Conservation (phyloP, 2,113 vertebrate genomes). For the Lepus timidus region DNA sequence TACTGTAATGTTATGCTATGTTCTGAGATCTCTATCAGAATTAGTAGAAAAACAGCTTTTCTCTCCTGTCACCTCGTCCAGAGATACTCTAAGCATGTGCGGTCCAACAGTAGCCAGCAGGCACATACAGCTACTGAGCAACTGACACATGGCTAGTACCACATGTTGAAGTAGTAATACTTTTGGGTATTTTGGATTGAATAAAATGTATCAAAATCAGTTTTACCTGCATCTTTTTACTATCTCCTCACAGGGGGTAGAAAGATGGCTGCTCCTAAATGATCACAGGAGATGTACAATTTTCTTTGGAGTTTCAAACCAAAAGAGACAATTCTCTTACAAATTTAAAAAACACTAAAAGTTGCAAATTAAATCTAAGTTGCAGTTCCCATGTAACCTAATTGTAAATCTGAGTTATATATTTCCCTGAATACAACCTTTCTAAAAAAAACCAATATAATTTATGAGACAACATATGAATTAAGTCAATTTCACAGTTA, state of each 20-base stretch:
- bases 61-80: not conserved
- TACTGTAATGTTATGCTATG: conserved; percentile 53
- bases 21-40: conserved; percentile 51
- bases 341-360: conserved; percentile 83
- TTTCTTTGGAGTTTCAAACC: conserved; percentile 81
- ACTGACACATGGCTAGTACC: not conserved
- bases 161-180: not conserved
- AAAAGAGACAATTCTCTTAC: conserved; percentile 80
- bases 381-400: conserved; percentile 80
- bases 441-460: conserved; percentile 84
- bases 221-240: not conserved
- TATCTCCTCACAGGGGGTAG: conserved; percentile 53
- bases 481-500: conserved; percentile 96
- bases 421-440: conserved; percentile 89
- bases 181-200: not conserved
- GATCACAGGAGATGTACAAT: conserved; percentile 72
- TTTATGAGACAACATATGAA: conserved; percentile 95
- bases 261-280: conserved; percentile 87
- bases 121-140: not conserved
- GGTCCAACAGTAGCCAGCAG: not conserved
- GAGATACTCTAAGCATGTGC: not conserved
- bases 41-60: conserved; percentile 67
- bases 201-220: not conserved
- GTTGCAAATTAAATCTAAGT: conserved; percentile 84
- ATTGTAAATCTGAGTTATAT: conserved; percentile 84